Conservation (phyloP, 1,140 invertebrate species). For the Heliconius melpomene region DNA sequence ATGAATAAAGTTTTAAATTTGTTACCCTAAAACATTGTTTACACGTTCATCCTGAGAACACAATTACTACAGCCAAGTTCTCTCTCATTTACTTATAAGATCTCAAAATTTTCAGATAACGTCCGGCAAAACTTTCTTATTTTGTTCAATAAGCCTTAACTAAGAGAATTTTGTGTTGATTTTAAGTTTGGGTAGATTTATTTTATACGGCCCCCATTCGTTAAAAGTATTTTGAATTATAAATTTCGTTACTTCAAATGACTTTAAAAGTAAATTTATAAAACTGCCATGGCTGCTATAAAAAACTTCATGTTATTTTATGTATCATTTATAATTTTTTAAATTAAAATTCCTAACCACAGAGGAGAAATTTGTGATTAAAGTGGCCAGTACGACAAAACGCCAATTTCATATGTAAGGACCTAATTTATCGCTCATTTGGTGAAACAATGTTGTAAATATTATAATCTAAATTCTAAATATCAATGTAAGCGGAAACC, state of each 20-base stretch:
- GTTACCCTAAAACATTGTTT: constrained; percentile 27
- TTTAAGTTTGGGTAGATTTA: neutral
- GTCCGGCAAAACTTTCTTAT: constrained; percentile 22
- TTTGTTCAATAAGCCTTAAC: neutral
- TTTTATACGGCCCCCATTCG: neutral
- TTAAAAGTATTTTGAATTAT: neutral
- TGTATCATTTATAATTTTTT: too few species aligned
- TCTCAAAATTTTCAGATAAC: constrained; percentile 21
- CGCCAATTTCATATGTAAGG: too few species aligned
- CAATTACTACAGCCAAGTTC: constrained; percentile 24
- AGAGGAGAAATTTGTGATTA: too few species aligned
- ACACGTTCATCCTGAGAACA: constrained; percentile 21
- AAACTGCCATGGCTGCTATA: neutral
- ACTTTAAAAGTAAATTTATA: neutral
- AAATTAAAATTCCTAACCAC: too few species aligned
- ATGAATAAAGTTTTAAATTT: constrained; percentile 31
- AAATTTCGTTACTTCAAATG: neutral
- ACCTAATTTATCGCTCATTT: too few species aligned
- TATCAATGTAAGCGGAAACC: too few species aligned
- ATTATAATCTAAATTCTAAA: too few species aligned
- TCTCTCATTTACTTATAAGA: constrained; percentile 3
- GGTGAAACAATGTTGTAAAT: too few species aligned
- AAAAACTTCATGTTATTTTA: too few species aligned
- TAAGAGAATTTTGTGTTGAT: neutral
- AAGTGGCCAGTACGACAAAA: too few species aligned